Percentiles rank a stretch among this genome's conserved stretches.
phyloP scores from a whole-genome alignment of 1,140 invertebrate genomes.

The Drosophila athabasca region DNA sequence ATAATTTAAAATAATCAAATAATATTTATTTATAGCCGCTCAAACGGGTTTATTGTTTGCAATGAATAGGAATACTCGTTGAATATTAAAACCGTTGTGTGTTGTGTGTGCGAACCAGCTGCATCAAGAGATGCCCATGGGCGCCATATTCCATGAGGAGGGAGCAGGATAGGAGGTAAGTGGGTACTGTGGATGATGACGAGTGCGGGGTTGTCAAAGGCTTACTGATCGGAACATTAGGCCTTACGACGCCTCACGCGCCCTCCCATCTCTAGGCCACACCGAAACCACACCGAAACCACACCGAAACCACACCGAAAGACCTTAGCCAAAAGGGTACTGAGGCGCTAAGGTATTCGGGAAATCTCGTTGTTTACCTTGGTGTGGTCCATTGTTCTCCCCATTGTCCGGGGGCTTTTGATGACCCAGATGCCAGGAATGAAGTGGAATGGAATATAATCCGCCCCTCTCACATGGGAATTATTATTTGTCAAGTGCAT shows the following conservation, averaged over 20 bases:
- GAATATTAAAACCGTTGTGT: constrained; percentile 35
- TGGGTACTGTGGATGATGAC: background rate
- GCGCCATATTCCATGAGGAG: constrained; percentile 53
- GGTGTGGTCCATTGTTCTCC: constrained; percentile 54
- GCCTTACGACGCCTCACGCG: constrained; percentile 15
- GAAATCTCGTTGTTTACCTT: constrained; percentile 21
- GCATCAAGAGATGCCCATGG: constrained; percentile 47
- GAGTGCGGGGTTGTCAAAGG: constrained; percentile 5
- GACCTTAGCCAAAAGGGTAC: constrained; percentile 13
- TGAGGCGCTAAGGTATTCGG: constrained; percentile 10
- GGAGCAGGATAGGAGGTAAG: background rate
- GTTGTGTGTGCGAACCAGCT: constrained; percentile 40
- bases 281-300: constrained; percentile 9
- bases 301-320: constrained; percentile 9
- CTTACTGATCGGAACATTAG: background rate
- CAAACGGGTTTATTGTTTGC: constrained; percentile 75
- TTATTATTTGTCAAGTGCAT: constrained; percentile 28
- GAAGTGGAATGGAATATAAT: constrained; percentile 13
- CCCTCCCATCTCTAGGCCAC: constrained; percentile 27
- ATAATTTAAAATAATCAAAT: constrained; percentile 62
- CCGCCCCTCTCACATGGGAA: constrained; percentile 14
- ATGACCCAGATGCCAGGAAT: constrained; percentile 52
- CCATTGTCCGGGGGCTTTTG: constrained; percentile 11
- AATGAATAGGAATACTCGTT: background rate
- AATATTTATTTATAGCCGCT: constrained; percentile 71